A percentile compares a stretch with the other conserved stretches of the same genome.
These are phyloP conservation scores for Echiichthys vipera DNA, from an alignment of 2,797 vertebrate genomes.

Conservation along the genomic window DNA sequence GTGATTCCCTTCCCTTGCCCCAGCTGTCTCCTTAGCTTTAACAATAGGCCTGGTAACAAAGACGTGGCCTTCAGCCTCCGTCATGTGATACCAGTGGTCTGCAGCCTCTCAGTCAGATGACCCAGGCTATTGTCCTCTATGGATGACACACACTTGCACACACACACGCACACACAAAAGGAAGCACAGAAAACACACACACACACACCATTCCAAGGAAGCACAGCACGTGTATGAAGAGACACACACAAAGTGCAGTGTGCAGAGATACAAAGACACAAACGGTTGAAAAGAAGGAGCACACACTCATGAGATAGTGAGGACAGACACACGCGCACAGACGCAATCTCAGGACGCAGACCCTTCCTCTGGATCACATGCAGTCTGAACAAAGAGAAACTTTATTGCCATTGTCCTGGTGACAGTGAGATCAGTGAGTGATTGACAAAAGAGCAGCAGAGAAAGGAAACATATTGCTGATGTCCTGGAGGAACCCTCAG, in stretches of 20 bases:
- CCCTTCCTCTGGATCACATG: slow-evolving; percentile 81
- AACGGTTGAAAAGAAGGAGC: slow-evolving; percentile 1
- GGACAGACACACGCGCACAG: slow-evolving; percentile 31
- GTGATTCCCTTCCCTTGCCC: slow-evolving; percentile 76
- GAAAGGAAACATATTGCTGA: slow-evolving; percentile 74
- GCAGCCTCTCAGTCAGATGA: slow-evolving; percentile 81
- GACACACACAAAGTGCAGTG: slow-evolving; percentile 26
- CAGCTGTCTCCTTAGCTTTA: slow-evolving; percentile 82
- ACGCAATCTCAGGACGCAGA: slow-evolving; percentile 79
- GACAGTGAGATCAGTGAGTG: slow-evolving; percentile 77
- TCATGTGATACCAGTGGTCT: slow-evolving; percentile 83
- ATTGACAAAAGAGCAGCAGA: slow-evolving; percentile 71
- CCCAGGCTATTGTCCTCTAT: slow-evolving; percentile 78
- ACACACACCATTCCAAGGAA: slow-evolving; percentile 53
- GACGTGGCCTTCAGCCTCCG: slow-evolving; percentile 81
- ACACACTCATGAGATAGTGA: slow-evolving; percentile 53
- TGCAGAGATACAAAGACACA: slow-evolving; percentile 37
- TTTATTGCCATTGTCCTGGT: slow-evolving; percentile 68
- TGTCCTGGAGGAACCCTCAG: slow-evolving; percentile 71
- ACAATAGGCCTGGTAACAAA: slow-evolving; percentile 83
- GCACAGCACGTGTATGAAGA: slow-evolving; percentile 43
- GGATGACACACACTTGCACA: slow-evolving; percentile 71
- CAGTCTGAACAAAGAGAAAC: slow-evolving; percentile 70
- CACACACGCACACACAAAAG: slow-evolving; percentile 33
- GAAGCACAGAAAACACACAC: slow-evolving; percentile 7